Conservation (phyloP, 2,797 vertebrate species). For the Poeciliopsis paucimaculata region DNA sequence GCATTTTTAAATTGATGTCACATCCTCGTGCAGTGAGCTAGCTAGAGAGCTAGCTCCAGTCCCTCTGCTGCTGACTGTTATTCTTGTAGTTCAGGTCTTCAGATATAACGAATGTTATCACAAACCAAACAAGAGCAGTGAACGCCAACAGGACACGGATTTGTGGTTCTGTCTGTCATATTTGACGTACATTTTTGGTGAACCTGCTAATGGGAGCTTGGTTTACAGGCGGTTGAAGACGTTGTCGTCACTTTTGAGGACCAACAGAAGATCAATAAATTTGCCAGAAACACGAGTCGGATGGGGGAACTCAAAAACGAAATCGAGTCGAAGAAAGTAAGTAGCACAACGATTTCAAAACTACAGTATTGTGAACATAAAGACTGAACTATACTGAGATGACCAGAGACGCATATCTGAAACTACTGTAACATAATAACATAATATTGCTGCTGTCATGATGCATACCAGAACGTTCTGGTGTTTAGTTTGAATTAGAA, state of each 20-base stretch:
- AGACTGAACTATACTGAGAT: background rate
- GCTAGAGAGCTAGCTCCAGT: background rate
- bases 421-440: background rate
- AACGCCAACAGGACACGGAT: rapidly evolving
- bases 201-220: background rate
- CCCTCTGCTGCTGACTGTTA: background rate
- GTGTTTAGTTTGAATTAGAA: background rate
- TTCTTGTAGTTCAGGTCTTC: background rate
- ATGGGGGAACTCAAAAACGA: slow-evolving; percentile 96
- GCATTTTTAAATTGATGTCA: background rate
- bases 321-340: slow-evolving; percentile 93
- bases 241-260: slow-evolving; percentile 98
- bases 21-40: slow-evolving; percentile 11
- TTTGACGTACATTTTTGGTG: background rate
- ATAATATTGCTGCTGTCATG: background rate
- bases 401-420: background rate
- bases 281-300: slow-evolving; percentile 94
- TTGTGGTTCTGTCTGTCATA: background rate
- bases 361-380: background rate
- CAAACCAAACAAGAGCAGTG: background rate
- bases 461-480: too few species aligned
- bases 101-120: background rate
- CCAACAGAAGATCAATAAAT: slow-evolving; percentile 98
- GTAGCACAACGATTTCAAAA: background rate
- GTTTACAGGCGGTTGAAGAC: slow-evolving; percentile 91